These are phyloP conservation scores for Actinemys pallida DNA, from an alignment of 2,113 vertebrate species.

Conservation along the genomic window DNA sequence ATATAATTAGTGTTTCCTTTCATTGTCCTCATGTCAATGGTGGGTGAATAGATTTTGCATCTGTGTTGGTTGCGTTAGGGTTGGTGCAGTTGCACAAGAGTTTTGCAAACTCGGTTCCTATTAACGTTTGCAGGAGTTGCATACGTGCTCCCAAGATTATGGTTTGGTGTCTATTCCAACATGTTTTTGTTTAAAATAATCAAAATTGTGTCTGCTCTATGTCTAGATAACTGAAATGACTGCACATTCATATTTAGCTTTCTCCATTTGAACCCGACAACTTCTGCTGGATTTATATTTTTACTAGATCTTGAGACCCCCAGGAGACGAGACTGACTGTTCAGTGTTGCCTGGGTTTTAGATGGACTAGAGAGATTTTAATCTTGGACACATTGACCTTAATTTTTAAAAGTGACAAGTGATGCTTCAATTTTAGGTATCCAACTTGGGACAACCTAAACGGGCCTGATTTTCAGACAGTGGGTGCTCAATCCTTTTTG, in stretches of 20 bases:
- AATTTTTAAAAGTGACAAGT: not conserved
- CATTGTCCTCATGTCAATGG: constrained; percentile 47
- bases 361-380: constrained; percentile 19
- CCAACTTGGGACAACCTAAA: constrained; percentile 16
- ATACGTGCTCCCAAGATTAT: constrained; percentile 36
- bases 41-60: constrained; percentile 53
- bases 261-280: not conserved
- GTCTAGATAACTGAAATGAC: not conserved
- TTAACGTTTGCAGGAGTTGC: constrained; percentile 33
- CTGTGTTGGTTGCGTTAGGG: constrained; percentile 35
- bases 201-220: not conserved
- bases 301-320: not conserved
- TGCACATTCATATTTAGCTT: constrained; percentile 17
- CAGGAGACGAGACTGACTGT: not conserved
- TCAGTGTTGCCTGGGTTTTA: constrained; percentile 43
- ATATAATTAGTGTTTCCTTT: constrained; percentile 10
- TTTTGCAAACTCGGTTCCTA: constrained; percentile 47
- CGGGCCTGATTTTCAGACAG: not conserved
- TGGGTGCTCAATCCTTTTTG: not conserved
- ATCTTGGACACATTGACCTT: not conserved
- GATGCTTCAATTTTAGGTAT: not conserved
- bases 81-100: constrained; percentile 20
- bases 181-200: constrained; percentile 41
- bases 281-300: constrained; percentile 16
- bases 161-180: not conserved